These are phyloP conservation scores for Eucidaris tribuloides DNA, from an alignment of 35 echinoderm and acorn worm species.

Conservation along the genomic window DNA sequence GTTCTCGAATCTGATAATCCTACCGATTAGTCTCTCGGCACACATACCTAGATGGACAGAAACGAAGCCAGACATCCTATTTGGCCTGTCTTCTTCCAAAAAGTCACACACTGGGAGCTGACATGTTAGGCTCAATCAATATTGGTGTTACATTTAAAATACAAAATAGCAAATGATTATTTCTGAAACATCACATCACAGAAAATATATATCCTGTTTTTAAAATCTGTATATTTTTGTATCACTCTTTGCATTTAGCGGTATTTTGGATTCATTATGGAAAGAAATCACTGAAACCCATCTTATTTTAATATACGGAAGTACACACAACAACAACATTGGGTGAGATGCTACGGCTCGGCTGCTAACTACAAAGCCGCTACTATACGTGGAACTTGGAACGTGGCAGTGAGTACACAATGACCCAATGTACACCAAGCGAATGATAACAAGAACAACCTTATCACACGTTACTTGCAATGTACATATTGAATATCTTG, in stretches of 20 bases:
- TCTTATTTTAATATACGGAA: background rate
- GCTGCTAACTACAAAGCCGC: background rate
- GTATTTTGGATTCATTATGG: background rate
- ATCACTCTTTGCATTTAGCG: background rate
- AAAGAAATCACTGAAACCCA: background rate
- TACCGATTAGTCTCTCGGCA: too few species aligned
- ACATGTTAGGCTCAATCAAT: constrained; percentile 5
- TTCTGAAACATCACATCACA: background rate
- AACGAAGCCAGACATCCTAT: constrained; percentile 12
- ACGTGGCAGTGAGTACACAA: background rate
- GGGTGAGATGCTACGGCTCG: background rate
- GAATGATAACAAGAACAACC: background rate
- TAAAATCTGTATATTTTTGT: too few species aligned
- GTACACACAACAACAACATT: background rate
- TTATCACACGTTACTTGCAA: background rate
- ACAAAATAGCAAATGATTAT: background rate
- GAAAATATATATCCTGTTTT: background rate
- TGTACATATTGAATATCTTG: background rate
- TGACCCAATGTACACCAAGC: background rate
- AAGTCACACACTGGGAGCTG: background rate
- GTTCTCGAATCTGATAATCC: background rate
- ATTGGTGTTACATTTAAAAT: background rate
- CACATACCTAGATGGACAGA: constrained; percentile 30
- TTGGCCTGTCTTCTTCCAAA: background rate
- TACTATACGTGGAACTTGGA: background rate